Conservation (phyloP, 2,797 vertebrate genomes). For the Diplodus sargus region DNA sequence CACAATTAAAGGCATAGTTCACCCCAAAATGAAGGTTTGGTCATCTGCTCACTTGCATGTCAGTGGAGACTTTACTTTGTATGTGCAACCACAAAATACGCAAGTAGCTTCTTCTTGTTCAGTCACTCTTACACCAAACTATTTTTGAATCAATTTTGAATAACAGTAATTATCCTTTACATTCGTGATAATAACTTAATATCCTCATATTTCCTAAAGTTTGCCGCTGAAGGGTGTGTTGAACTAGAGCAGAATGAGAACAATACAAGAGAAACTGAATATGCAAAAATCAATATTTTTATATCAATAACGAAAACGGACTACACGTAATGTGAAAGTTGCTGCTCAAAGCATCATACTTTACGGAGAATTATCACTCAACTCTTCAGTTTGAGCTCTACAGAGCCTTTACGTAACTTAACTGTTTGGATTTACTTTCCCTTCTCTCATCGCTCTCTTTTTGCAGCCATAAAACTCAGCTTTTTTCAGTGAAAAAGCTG, state of each 20-base stretch:
- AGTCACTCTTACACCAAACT: background rate
- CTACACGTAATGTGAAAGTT: background rate
- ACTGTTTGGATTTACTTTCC: background rate
- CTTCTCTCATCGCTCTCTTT: background rate
- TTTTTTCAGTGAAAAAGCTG: background rate
- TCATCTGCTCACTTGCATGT: conserved; percentile 44
- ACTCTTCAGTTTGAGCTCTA: background rate
- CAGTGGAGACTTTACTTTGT: conserved; percentile 1
- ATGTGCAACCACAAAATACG: conserved; percentile 11
- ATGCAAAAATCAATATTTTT: conserved; percentile 1
- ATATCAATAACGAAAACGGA: background rate
- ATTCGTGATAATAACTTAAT: background rate
- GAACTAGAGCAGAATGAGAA: background rate
- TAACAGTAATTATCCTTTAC: too few relatives aligned
- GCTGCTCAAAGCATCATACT: background rate
- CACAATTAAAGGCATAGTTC: conserved; percentile 59
- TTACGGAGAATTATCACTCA: background rate
- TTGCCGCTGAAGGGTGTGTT: background rate
- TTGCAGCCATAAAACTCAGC: background rate
- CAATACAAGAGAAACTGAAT: background rate
- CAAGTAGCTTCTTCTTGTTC: background rate
- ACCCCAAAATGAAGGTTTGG: conserved; percentile 43
- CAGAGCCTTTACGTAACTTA: background rate
- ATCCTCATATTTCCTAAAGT: background rate
- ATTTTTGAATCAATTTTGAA: background rate